Conservation (phyloP, 2,888 invertebrate genomes). For the Seira ritae region DNA sequence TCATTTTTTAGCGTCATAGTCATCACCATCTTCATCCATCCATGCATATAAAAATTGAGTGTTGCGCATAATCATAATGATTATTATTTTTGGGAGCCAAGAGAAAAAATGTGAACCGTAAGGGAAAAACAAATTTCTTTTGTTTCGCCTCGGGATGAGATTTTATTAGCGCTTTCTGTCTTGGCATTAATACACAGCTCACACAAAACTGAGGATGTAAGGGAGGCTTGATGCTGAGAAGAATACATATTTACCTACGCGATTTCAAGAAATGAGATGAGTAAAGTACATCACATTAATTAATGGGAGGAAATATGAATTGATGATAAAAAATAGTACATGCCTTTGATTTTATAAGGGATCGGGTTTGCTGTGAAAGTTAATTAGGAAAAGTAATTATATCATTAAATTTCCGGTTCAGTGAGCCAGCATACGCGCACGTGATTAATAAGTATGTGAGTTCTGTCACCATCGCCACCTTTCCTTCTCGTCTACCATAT, state of each 20-base stretch:
- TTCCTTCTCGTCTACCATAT: neutral
- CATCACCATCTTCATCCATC: neutral
- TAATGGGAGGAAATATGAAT: too few relatives aligned
- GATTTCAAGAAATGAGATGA: too few relatives aligned
- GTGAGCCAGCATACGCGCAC: neutral
- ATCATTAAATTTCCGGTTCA: neutral
- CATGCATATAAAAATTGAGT: neutral
- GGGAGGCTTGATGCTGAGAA: too few relatives aligned
- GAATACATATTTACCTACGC: too few relatives aligned
- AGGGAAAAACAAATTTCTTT: neutral
- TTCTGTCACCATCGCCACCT: neutral
- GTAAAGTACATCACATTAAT: too few relatives aligned
- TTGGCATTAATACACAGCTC: too few relatives aligned
- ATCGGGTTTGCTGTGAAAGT: neutral
- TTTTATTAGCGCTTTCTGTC: too few relatives aligned
- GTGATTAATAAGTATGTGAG: neutral
- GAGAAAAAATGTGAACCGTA: neutral
- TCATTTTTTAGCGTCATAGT: conserved; percentile 19
- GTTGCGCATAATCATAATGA: neutral
- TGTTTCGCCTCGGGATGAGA: neutral
- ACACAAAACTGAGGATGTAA: too few relatives aligned
- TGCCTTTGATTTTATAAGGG: too few relatives aligned
- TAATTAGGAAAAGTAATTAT: conserved; percentile 9
- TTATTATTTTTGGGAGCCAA: neutral
- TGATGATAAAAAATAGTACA: too few relatives aligned